Percentiles rank a stretch among this genome's conserved stretches.
Evolutionary conservation across 2,113 vertebrate species (phyloP).

Genomic region (Calonectris borealis): DNA sequence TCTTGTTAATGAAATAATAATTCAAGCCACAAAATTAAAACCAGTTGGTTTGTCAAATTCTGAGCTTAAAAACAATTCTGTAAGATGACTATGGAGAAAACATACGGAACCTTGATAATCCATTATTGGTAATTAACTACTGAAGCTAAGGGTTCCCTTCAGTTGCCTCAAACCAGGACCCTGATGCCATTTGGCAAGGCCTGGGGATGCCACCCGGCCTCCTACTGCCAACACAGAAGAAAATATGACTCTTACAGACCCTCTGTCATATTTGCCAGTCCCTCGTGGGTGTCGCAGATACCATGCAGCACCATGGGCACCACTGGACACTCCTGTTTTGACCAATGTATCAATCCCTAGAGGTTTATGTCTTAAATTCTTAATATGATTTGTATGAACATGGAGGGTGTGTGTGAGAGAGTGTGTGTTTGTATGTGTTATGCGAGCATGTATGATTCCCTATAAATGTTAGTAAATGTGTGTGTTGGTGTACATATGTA

Average conservation of each 20-base stretch:
- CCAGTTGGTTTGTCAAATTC: conserved; percentile 30
- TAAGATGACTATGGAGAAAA: neutral
- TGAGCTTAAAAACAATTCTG: conserved; percentile 4
- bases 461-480: neutral
- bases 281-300: neutral
- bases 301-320: neutral
- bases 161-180: neutral
- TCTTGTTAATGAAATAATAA: conserved; percentile 68
- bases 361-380: neutral
- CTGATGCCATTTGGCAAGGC: neutral
- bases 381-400: neutral
- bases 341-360: neutral
- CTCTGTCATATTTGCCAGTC: neutral
- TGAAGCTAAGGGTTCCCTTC: neutral
- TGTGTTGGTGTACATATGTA: neutral
- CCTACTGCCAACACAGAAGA: neutral
- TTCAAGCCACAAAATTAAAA: conserved; percentile 71
- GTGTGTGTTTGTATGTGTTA: neutral
- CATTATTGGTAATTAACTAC: neutral
- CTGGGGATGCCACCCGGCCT: neutral
- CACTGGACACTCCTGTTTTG: neutral
- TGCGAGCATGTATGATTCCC: neutral
- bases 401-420: neutral
- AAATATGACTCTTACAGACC: neutral
- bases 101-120: neutral